Evolutionary conservation across 2,113 vertebrate species (phyloP).

Genomic region (Oreotrochilus melanogaster): DNA sequence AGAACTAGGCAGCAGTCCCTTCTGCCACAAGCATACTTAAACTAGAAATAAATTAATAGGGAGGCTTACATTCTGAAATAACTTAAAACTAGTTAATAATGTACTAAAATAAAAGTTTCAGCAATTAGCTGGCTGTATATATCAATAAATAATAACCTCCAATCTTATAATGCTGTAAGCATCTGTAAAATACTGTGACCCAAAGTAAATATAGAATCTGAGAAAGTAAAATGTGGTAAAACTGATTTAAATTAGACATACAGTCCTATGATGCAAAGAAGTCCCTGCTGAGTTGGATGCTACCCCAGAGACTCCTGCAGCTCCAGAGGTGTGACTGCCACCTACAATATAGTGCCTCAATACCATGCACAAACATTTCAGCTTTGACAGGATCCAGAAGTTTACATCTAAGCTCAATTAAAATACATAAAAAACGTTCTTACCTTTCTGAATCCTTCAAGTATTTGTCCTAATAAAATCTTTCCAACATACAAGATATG

Average conservation of each 20-base stretch:
- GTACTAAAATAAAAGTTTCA: neutral
- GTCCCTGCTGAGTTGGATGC: neutral
- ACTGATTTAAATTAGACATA: neutral
- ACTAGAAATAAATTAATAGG: neutral
- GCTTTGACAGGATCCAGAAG: neutral
- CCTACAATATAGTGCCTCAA: neutral
- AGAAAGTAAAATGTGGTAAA: neutral
- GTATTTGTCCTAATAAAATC: neutral
- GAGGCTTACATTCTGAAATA: neutral
- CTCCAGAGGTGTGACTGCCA: neutral
- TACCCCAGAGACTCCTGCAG: neutral
- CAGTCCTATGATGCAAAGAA: neutral
- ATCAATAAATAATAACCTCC: neutral
- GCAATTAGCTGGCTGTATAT: neutral
- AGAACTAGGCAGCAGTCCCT: neutral
- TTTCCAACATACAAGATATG: neutral
- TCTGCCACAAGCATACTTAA: neutral
- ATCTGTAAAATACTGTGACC: neutral
- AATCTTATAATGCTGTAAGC: neutral
- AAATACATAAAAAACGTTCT: neutral
- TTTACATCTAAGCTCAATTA: fast-evolving
- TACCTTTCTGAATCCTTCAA: neutral
- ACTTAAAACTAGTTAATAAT: neutral
- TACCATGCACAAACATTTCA: neutral
- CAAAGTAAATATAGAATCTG: neutral